Evolutionary conservation across 2,113 vertebrate genomes (phyloP), one percentile per base, ranked within the genome.

Genomic region (Ivindomyrus marchei): DNA sequence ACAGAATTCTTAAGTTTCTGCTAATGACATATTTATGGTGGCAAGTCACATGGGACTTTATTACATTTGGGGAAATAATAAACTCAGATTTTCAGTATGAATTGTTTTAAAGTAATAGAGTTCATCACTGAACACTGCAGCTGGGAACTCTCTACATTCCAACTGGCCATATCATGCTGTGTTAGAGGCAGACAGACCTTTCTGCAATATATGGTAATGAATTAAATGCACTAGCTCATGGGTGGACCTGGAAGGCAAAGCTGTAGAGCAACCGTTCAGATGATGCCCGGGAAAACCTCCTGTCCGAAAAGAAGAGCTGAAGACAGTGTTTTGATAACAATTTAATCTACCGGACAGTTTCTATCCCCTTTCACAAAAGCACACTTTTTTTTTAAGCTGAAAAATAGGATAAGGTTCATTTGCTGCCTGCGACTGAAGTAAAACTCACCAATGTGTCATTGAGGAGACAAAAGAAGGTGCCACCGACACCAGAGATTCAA

Each of bases 391-490:
- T 53, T 19, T 19, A 56, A 92, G 91, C 92, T 92, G 92, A 95
- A 93, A 93, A 1, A 80, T 88, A 45, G 21, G 90, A 93, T 91
- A 91, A 93, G 94, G 93, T 94, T 94, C 92, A 93, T 91, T 90
- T 86, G 91, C 91, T 92, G 36, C 91, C 8, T 89, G 93, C 93
- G 93, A 92, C 91, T 92, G 92, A 94, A 94, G 95, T 94, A 92
- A 87, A 92, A 95, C 94, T 93, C 91, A 95, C 93, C 93, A 94
- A 93, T 94, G 93, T 93, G 91, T 93, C 94, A 92, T 90, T 92
- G 94, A 94, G 92, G 90, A 91, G 87, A 93, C 92, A 92, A 92
- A 92, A 93, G 91, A 88, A 93, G 92, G 89, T 80, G 90, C 87
- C 91, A 91, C 91, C 90, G 91, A 93, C 92, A 89, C 91, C 92